These are phyloP conservation scores for Hyposmocoma kahamanoa DNA, from an alignment of 1,140 invertebrate species.

Conservation along the genomic window DNA sequence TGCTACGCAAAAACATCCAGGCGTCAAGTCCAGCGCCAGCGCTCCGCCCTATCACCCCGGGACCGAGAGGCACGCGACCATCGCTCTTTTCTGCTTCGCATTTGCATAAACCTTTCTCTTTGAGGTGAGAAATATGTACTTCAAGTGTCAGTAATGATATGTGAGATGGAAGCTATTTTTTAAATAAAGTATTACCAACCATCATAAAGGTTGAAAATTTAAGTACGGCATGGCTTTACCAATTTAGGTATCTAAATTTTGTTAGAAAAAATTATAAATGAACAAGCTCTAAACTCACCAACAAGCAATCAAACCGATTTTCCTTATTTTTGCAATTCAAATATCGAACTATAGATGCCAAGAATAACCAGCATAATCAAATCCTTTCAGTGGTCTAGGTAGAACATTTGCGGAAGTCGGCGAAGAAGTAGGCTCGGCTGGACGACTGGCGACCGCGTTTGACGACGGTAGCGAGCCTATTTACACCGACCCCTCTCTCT, in stretches of 20 bases:
- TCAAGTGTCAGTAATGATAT: too few relatives aligned
- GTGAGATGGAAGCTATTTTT: too few relatives aligned
- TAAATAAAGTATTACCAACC: too few relatives aligned
- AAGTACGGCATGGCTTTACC: too few relatives aligned
- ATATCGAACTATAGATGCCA: too few relatives aligned
- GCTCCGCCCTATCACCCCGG: conserved; percentile 49
- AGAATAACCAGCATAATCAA: too few relatives aligned
- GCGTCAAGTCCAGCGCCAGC: conserved; percentile 68
- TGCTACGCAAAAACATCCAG: conserved; percentile 79
- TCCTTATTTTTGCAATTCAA: too few relatives aligned
- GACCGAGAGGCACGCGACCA: conserved; percentile 55
- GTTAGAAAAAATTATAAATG: too few relatives aligned
- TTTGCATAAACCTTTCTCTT: conserved; percentile 76
- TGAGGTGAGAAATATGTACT: conserved; percentile 72
- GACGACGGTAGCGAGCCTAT: conserved; percentile 94
- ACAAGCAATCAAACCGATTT: too few relatives aligned
- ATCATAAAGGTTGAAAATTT: too few relatives aligned
- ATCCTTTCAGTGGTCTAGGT: conserved; percentile 67
- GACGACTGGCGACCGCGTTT: conserved; percentile 71
- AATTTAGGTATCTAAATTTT: too few relatives aligned
- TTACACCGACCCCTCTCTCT: conserved; percentile 92
- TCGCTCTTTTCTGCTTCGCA: conserved; percentile 75
- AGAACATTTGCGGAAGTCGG: conserved; percentile 56
- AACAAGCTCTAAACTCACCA: too few relatives aligned
- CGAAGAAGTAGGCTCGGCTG: conserved; percentile 55